These are phyloP conservation scores for Pristiophorus japonicus DNA, from an alignment of 2,113 vertebrate species.

Conservation along the genomic window DNA sequence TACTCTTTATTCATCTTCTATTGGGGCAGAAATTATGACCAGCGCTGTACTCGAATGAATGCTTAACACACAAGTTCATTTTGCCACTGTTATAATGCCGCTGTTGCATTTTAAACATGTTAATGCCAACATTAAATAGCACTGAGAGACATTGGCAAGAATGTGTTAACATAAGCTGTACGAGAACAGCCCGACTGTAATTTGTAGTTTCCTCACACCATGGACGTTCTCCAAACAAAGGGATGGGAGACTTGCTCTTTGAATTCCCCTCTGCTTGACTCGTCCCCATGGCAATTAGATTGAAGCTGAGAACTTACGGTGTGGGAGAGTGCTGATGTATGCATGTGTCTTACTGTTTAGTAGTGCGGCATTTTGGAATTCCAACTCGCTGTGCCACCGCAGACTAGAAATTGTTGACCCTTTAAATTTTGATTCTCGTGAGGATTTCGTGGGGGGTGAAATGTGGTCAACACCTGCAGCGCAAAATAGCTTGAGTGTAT, in stretches of 20 bases:
- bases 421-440: neutral
- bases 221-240: neutral
- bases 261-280: slow-evolving; percentile 16
- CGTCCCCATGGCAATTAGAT: slow-evolving; percentile 17
- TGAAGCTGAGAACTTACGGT: neutral
- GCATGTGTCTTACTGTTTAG: neutral
- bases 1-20: neutral
- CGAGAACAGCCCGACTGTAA: neutral
- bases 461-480: too few relatives aligned
- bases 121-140: neutral
- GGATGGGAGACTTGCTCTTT: neutral
- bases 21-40: neutral
- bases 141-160: neutral
- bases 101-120: neutral
- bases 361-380: neutral
- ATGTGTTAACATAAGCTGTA: neutral
- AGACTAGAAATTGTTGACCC: neutral
- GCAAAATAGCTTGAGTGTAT: too few relatives aligned
- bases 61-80: neutral
- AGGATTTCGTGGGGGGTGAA: neutral
- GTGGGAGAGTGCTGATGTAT: slow-evolving; percentile 2
- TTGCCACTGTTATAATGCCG: neutral
- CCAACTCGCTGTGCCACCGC: neutral
- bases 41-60: neutral
- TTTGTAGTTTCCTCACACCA: neutral